Evolutionary conservation across 1,140 invertebrate species (phyloP).

Genomic region (Cydia pomonella): DNA sequence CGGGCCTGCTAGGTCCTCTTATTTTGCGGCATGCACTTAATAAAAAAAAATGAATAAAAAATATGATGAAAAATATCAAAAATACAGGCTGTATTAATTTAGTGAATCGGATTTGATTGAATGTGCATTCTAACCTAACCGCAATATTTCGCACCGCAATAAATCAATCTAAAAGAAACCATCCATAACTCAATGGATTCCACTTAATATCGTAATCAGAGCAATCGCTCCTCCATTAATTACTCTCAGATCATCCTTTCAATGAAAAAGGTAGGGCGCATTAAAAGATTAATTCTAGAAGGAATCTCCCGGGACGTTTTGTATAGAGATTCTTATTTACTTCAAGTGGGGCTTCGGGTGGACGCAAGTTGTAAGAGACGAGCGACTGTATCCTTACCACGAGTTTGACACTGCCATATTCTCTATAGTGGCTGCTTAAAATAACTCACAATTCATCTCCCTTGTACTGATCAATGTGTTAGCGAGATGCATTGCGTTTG

Average conservation of each 20-base stretch:
- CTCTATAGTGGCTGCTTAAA: too few relatives aligned
- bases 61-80: too few relatives aligned
- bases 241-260: conserved; percentile 59
- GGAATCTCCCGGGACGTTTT: conserved; percentile 69
- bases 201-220: conserved; percentile 20
- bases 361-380: conserved; percentile 35
- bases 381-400: background rate
- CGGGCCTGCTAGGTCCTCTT: too few relatives aligned
- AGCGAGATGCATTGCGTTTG: too few relatives aligned
- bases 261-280: conserved; percentile 67
- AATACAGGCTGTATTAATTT: too few relatives aligned
- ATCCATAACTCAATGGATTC: background rate
- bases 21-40: too few relatives aligned
- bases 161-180: background rate
- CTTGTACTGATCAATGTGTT: too few relatives aligned
- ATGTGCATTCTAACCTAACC: too few relatives aligned
- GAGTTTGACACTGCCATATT: too few relatives aligned
- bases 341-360: conserved; percentile 59
- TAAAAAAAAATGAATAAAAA: too few relatives aligned
- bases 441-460: too few relatives aligned
- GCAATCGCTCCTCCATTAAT: conserved; percentile 51
- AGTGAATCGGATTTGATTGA: too few relatives aligned
- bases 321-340: conserved; percentile 76
- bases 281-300: conserved; percentile 75
- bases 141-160: background rate